Percentiles rank a stretch among this genome's conserved stretches.
Conservation (phyloP, 2,888 invertebrate genomes). For the Teleiodes luculella region DNA sequence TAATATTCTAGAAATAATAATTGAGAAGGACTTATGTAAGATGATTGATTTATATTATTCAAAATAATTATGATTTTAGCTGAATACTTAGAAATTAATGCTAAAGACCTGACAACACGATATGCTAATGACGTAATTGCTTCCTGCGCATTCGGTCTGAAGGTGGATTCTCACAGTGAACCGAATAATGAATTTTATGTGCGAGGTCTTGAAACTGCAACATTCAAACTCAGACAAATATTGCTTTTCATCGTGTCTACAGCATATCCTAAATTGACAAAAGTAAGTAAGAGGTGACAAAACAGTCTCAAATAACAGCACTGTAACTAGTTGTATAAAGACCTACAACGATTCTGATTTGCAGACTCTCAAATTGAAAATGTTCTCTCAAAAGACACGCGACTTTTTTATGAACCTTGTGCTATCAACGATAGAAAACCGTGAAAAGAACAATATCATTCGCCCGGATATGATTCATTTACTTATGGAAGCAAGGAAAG, state of each 20-base stretch:
- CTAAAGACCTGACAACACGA: conserved; percentile 63
- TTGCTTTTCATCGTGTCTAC: conserved; percentile 38
- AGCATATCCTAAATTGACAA: conserved; percentile 27
- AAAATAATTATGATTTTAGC: neutral
- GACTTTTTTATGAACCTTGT: conserved; percentile 61
- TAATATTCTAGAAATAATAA: too few species aligned
- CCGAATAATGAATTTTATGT: conserved; percentile 74
- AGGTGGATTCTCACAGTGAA: conserved; percentile 75
- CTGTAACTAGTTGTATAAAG: neutral
- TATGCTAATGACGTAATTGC: conserved; percentile 76
- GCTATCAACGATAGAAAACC: conserved; percentile 56
- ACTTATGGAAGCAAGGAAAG: conserved; percentile 64
- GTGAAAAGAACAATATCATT: conserved; percentile 60
- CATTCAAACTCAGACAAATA: conserved; percentile 33
- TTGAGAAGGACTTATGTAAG: too few species aligned
- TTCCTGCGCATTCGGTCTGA: conserved; percentile 70
- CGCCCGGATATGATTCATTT: conserved; percentile 78
- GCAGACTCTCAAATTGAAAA: neutral
- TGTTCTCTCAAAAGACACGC: conserved; percentile 40
- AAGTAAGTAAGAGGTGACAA: too few species aligned
- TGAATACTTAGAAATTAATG: conserved; percentile 45
- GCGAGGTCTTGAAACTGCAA: conserved; percentile 66
- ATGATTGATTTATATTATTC: too few species aligned
- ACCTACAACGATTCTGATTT: neutral
- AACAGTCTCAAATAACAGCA: too few species aligned